Percentiles rank a stretch among this genome's conserved stretches.
These are phyloP conservation scores for Andrena haemorrhoa DNA, from an alignment of 2,888 invertebrate species.

Conservation along the genomic window DNA sequence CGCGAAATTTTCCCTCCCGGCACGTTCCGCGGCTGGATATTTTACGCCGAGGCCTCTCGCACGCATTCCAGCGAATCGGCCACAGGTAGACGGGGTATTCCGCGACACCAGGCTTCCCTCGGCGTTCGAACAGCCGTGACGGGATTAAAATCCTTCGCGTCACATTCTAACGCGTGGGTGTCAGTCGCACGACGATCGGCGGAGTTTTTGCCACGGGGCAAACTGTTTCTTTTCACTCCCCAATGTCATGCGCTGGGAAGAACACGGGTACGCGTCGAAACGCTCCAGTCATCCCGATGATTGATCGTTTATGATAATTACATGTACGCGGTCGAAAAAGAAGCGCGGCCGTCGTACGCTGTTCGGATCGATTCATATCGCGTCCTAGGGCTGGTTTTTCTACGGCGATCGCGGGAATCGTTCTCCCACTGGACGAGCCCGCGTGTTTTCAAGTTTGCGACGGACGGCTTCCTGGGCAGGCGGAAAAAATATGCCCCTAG, in stretches of 20 bases:
- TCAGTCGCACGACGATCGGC: no score
- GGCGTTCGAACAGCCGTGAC: no score
- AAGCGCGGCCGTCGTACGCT: background rate
- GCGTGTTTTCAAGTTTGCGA: background rate
- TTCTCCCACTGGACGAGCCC: background rate
- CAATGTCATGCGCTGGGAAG: conserved; percentile 4
- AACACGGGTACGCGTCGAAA: conserved; percentile 22
- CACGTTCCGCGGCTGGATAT: no score
- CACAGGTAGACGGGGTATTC: no score
- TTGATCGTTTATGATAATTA: conserved; percentile 35
- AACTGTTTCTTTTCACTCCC: background rate
- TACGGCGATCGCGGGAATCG: background rate
- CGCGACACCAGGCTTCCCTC: no score
- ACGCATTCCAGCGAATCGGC: no score
- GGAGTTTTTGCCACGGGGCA: no score
- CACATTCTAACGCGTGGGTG: no score
- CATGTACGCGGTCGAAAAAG: conserved; percentile 20
- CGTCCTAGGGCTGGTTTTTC: conserved; percentile 13
- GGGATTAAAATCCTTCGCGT: no score
- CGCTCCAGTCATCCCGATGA: conserved; percentile 49
- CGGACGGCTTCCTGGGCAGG: conserved; percentile 12
- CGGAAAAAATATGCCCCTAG: background rate
- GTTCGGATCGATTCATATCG: conserved; percentile 18
- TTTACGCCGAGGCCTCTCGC: no score
- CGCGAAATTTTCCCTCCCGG: conserved; percentile 3